Base-by-base conservation (phyloP, 2,797 vertebrate species). In the Amphiprion clarkii region DNA sequence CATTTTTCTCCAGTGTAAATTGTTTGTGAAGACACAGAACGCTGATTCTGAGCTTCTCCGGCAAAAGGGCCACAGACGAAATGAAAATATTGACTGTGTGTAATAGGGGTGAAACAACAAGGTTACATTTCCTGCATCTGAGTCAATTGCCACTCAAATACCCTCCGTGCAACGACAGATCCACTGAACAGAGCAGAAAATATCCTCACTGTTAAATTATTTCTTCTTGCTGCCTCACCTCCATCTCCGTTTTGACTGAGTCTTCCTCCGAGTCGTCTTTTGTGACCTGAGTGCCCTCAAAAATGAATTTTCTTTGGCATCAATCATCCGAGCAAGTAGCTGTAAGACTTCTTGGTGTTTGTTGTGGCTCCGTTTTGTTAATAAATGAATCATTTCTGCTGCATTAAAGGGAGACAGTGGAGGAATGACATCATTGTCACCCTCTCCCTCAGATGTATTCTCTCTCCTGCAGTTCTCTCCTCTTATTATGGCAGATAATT, bases 11-110 rank as follows among this genome's bases (percentile, higher is more conserved):
- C 64, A 61, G n/a, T 51, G 33, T 64, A 87, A 86, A 89, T 79
- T 71, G 78, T 77, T 82, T 78, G 53, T 75, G 70, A 75, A 81
- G 74, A 84, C 60, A 60, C 55, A 19, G 39, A 86, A 70, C 75
- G 67, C 25, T 53, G 17, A 77, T 86, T 76, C 23, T 63, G 71
- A 81, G 64, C 75, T 7, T 67, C 73, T 83, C 62, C 19, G 21
- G 65, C 23, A 8, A 63, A 79, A 79, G 54, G 29, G 74, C 61
- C 72, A 79, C 62, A 36, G 66, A 85, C 78, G 78, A 84, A 88
- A 87, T 84, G 62, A 80, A 86, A 82, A 85, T 84, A 83, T 89
- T 86, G 86, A 89, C 84, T 86, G 73, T 71, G 68, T 72, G 65
- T 82, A 86, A 83, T 70, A 53, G 69, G 64, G 71, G 51, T 67